Conservation (phyloP, 2,797 vertebrate species). For the Moxostoma hubbsi region DNA sequence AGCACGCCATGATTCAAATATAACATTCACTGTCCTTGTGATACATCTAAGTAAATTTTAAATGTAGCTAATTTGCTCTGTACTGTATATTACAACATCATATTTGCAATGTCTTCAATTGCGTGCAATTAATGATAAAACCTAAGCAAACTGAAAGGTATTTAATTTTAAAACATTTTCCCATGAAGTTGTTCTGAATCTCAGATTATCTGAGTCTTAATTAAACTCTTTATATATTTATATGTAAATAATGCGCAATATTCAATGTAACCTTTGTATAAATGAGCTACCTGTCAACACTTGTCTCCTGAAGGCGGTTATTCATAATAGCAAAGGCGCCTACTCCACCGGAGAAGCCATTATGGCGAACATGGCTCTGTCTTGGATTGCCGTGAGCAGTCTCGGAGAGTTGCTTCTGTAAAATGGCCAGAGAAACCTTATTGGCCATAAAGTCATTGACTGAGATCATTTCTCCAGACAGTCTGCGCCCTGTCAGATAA, state of each 20-base stretch:
- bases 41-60: slow-evolving; percentile 14
- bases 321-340: slow-evolving; percentile 84
- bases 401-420: slow-evolving; percentile 83
- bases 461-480: slow-evolving; percentile 83
- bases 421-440: slow-evolving; percentile 81
- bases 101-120: neutral
- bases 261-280: neutral
- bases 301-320: slow-evolving; percentile 83
- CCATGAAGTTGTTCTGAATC: no score
- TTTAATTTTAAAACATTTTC: neutral
- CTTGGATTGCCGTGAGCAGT: slow-evolving; percentile 80
- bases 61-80: slow-evolving; percentile 8
- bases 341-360: slow-evolving; percentile 80
- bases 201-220: no score
- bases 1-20: neutral
- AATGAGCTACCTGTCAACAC: slow-evolving; percentile 76
- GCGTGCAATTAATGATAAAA: no score
- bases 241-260: neutral
- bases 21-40: slow-evolving; percentile 17
- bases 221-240: neutral
- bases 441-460: slow-evolving; percentile 81
- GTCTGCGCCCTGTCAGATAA: slow-evolving; percentile 69
- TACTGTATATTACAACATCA: neutral
- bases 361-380: slow-evolving; percentile 76
- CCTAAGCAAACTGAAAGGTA: no score